Base-by-base conservation (phyloP, 2,113 vertebrate species). In the Chrysochloris asiatica region DNA sequence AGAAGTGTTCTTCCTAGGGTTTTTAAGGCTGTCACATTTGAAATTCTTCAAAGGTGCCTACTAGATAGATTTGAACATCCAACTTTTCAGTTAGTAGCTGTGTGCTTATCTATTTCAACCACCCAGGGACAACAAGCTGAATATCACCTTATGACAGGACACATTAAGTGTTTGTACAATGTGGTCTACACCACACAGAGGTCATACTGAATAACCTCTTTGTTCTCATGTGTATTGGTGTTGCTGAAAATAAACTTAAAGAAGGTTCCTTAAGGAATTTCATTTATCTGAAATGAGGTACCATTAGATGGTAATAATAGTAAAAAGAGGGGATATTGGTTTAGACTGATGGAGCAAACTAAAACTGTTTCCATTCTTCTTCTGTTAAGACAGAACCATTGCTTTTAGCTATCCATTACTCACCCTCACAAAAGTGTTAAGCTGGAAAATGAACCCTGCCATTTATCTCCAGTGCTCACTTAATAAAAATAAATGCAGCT, bases 401-500 rank as follows among this genome's bases (percentile, higher is more conserved):
- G 73, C 88, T 93, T 91, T 89, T 79, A 92, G 85, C 90, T 87
- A 82, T 63, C 81, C 54, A 87, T 94, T 89, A 93, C 91, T 92
- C 75, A 85, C 71, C 26, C 8, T 78, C 71, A 43, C 67, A 85
- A 81, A 93, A 82, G 61, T 91, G 88, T 84, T 82, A 96, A 72
- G 56, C 67, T 88, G 85, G 90, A 79, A 94, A 94, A 88, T 78
- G 88, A 96, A 87, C 30, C 4, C 77, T 92, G 87, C 69, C 94
- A 88, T 96, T 94, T 96, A 88, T 86, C 78, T 94, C 69, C 83
- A 85, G 75, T 48, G 67, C 50, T 89, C 87, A 93, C 78, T 92
- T 95, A 94, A 92, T 76, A 94, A 82, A 96, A 92, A 95, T 94
- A 94, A 96, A 96, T 93, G 92, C 9, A 79, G 82, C 65, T 26